Percentiles rank a stretch among this genome's conserved stretches.
phyloP scores from a whole-genome alignment of 2,113 vertebrate genomes.

The Cyanistes caeruleus region DNA sequence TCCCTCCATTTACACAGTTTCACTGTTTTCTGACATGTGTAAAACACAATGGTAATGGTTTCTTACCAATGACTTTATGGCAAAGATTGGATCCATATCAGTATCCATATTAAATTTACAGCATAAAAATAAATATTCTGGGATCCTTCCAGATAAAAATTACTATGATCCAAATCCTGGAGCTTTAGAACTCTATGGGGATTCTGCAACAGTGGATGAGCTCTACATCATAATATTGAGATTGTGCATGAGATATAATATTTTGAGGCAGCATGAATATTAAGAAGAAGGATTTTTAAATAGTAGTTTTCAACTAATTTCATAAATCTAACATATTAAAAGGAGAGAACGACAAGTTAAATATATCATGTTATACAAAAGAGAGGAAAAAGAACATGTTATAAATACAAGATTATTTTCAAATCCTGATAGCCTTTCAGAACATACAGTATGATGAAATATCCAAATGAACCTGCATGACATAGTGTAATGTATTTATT shows the following conservation, averaged over 20 bases:
- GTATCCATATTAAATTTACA: neutral
- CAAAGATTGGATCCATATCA: neutral
- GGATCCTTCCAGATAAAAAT: neutral
- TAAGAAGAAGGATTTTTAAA: neutral
- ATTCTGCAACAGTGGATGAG: neutral
- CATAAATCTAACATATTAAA: neutral
- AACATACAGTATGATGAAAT: neutral
- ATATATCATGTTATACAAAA: neutral
- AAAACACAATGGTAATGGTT: neutral
- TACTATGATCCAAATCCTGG: neutral
- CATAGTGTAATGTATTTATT: neutral
- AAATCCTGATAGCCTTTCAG: neutral
- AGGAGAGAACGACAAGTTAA: neutral
- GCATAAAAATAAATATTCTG: neutral
- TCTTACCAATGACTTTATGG: neutral
- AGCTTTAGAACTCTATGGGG: neutral
- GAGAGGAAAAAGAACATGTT: neutral
- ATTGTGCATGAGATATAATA: neutral
- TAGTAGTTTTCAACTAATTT: neutral
- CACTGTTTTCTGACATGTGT: neutral
- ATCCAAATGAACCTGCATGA: neutral
- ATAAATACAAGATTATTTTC: neutral
- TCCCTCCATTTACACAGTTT: neutral
- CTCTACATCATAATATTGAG: neutral
- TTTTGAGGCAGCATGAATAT: neutral